Conservation (phyloP, 2,888 invertebrate species). For the Agrilus cyanescens region DNA sequence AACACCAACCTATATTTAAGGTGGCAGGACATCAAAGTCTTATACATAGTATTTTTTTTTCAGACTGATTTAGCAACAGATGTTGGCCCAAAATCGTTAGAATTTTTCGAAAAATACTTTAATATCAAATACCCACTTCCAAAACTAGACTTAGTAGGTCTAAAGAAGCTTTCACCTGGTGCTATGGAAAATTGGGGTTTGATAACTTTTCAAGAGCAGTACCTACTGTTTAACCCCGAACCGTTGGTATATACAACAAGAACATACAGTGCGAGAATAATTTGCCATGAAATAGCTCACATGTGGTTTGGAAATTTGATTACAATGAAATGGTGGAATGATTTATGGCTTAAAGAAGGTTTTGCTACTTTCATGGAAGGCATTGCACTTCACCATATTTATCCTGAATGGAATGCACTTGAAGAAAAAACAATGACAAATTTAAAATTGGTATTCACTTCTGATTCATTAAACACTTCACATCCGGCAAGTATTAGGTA, state of each 20-base stretch:
- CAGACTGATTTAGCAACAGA: slow-evolving; percentile 62
- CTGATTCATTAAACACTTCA: slow-evolving; percentile 63
- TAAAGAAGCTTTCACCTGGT: slow-evolving; percentile 66
- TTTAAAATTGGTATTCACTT: slow-evolving; percentile 46
- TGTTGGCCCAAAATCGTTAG: slow-evolving; percentile 62
- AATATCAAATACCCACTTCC: slow-evolving; percentile 59
- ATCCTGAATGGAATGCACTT: slow-evolving; percentile 54
- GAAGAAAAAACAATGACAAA: slow-evolving; percentile 45
- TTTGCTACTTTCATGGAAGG: slow-evolving; percentile 57
- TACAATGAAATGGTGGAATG: slow-evolving; percentile 76
- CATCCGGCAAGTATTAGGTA: slow-evolving; percentile 61
- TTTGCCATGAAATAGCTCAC: slow-evolving; percentile 41
- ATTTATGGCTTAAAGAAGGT: slow-evolving; percentile 69
- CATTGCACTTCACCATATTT: slow-evolving; percentile 46
- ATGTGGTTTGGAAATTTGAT: slow-evolving; percentile 77
- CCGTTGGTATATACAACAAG: slow-evolving; percentile 51
- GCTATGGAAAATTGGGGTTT: slow-evolving; percentile 75
- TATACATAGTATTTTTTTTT: no score
- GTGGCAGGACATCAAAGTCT: slow-evolving; percentile 46
- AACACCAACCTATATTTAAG: slow-evolving; percentile 42
- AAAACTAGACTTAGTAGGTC: slow-evolving; percentile 70
- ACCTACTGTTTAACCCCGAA: slow-evolving; percentile 52
- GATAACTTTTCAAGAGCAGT: slow-evolving; percentile 70
- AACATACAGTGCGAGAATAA: slow-evolving; percentile 48
- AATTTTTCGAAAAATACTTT: slow-evolving; percentile 63